These are phyloP conservation scores for Upupa epops DNA, from an alignment of 2,113 vertebrate genomes.

Conservation along the genomic window DNA sequence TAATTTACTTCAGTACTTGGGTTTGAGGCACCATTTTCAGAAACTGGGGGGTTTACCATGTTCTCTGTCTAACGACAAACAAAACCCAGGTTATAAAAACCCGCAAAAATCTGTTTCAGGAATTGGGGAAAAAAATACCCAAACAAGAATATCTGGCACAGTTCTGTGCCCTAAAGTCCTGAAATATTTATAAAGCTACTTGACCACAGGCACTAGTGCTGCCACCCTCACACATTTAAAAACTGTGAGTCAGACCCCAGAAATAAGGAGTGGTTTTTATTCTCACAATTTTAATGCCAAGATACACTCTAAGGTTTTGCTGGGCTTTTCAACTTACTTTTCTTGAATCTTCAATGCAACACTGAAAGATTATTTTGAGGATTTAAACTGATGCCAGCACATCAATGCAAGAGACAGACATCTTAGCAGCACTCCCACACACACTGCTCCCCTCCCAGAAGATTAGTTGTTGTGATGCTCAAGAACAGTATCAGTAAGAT, in stretches of 20 bases:
- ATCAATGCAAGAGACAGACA: background rate
- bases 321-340: background rate
- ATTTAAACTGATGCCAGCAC: background rate
- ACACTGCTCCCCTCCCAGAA: background rate
- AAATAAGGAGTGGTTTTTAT: conserved; percentile 37
- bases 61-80: background rate
- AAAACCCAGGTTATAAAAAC: background rate
- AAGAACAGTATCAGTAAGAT: background rate
- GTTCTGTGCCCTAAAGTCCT: background rate
- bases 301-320: background rate
- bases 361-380: background rate
- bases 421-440: background rate
- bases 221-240: conserved; percentile 53
- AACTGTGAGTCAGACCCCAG: conserved; percentile 38
- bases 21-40: background rate
- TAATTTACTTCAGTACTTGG: conserved; percentile 6
- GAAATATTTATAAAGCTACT: conserved; percentile 51
- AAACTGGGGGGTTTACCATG: background rate
- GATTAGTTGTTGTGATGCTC: background rate
- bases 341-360: background rate
- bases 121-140: background rate
- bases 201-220: background rate
- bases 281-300: conserved; percentile 25
- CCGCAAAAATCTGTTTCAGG: background rate
- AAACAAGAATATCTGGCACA: conserved; percentile 30